Evolutionary conservation across 2,888 invertebrate genomes (phyloP).

Genomic region (Theodoxus fluviatilis): DNA sequence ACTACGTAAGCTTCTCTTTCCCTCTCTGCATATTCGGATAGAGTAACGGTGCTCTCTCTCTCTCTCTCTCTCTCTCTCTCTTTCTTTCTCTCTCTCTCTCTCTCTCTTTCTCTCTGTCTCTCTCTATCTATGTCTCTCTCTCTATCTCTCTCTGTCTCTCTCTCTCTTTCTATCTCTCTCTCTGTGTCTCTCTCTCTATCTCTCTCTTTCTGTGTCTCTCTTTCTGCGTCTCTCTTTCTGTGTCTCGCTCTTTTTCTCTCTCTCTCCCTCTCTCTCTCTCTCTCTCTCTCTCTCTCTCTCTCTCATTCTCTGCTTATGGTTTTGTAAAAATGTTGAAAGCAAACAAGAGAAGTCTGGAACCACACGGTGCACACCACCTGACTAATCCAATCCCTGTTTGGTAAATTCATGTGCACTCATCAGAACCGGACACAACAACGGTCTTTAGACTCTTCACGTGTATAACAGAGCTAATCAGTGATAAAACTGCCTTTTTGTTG

Average conservation of each 20-base stretch:
- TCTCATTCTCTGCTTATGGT: not conserved
- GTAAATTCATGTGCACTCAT: not conserved
- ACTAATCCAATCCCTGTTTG: too few species aligned
- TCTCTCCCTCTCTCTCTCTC: not conserved
- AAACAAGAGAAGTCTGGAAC: too few species aligned
- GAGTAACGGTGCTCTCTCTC: too few species aligned
- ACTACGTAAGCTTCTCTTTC: too few species aligned
- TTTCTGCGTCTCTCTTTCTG: slow-evolving; percentile 15
- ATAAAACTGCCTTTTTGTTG: too few species aligned
- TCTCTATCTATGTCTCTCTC: slow-evolving; percentile 20
- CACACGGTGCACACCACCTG: too few species aligned
- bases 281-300: slow-evolving; percentile 7
- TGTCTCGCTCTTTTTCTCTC: not conserved
- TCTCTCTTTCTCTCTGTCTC: slow-evolving; percentile 20
- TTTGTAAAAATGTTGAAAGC: too few species aligned
- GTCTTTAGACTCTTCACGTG: too few species aligned
- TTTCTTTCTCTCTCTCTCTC: slow-evolving; percentile 10
- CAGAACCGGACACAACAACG: too few species aligned
- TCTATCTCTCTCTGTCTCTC: slow-evolving; percentile 21
- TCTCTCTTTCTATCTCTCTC: slow-evolving; percentile 26
- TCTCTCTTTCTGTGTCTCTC: slow-evolving; percentile 19
- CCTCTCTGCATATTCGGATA: too few species aligned
- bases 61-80: too few species aligned
- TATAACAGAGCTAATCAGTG: too few species aligned
- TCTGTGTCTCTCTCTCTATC: slow-evolving; percentile 16